These are phyloP conservation scores for Halisarca cf. caerulea DNA, from an alignment of 37 sponge, comb jelly and placozoan genomes.

Conservation along the genomic window DNA sequence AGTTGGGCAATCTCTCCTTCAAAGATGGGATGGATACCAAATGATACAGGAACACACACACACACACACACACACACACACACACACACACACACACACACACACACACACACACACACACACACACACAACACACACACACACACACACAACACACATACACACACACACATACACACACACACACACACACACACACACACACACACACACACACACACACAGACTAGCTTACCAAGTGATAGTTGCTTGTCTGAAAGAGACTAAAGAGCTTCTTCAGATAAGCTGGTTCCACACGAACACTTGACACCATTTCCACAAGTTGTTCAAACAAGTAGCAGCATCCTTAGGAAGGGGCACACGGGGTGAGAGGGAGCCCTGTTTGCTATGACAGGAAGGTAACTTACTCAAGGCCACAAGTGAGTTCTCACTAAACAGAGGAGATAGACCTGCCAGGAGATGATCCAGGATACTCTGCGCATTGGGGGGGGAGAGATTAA, in stretches of 20 bases:
- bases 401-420: conserved; percentile 31
- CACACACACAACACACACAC: too few species aligned
- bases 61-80: too few species aligned
- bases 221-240: neutral
- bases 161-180: too few species aligned
- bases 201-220: neutral
- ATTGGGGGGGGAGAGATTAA: neutral
- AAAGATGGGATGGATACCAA: too few species aligned
- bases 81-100: too few species aligned
- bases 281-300: neutral
- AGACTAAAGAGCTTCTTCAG: conserved; percentile 2
- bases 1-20: conserved; percentile 42
- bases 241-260: conserved; percentile 7
- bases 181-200: too few species aligned
- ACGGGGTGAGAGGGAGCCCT: conserved; percentile 30
- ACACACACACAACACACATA: too few species aligned
- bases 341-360: conserved; percentile 32
- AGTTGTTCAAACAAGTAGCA: neutral
- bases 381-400: too few species aligned
- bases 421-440: neutral
- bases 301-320: neutral
- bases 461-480: neutral
- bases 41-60: too few species aligned
- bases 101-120: too few species aligned
- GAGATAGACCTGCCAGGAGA: neutral